A percentile compares a stretch with the other conserved stretches of the same genome.
Conservation (phyloP, 2,113 vertebrate species). For the Elephantulus edwardii region DNA sequence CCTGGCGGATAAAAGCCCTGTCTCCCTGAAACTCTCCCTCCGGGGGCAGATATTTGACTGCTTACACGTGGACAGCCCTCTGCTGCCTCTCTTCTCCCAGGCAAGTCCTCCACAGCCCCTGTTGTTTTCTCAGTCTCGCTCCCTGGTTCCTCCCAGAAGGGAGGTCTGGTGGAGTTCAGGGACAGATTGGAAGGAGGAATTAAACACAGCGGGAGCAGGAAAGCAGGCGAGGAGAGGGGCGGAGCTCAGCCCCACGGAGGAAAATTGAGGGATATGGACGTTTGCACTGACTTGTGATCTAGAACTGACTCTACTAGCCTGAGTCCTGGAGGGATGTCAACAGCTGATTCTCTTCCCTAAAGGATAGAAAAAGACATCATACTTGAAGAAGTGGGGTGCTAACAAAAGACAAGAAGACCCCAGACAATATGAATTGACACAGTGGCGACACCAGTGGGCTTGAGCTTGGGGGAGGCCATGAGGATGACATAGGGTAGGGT, state of each 20-base stretch:
- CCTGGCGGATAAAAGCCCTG: constrained; percentile 62
- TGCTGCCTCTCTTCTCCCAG: not conserved
- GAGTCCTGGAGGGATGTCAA: not conserved
- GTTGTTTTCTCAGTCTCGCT: constrained; percentile 45
- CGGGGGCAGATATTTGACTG: constrained; percentile 58
- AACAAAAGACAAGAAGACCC: no score
- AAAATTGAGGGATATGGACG: not conserved
- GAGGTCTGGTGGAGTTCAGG: constrained; percentile 61
- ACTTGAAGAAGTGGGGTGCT: no score
- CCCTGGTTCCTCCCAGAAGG: not conserved
- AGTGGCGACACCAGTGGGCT: no score
- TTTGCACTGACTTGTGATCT: not conserved
- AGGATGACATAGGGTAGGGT: no score
- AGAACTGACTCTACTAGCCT: not conserved
- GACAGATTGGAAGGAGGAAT: constrained; percentile 48
- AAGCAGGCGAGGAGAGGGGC: not conserved
- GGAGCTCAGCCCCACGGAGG: not conserved
- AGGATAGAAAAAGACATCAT: no score
- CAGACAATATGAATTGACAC: no score
- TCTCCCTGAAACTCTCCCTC: constrained; percentile 59
- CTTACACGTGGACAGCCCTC: constrained; percentile 61
- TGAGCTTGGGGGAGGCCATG: no score
- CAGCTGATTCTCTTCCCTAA: not conserved
- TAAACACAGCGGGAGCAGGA: constrained; percentile 19
- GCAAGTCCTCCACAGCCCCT: constrained; percentile 7